Conservation (phyloP, 2,113 vertebrate genomes). For the Haliaeetus leucogaster region DNA sequence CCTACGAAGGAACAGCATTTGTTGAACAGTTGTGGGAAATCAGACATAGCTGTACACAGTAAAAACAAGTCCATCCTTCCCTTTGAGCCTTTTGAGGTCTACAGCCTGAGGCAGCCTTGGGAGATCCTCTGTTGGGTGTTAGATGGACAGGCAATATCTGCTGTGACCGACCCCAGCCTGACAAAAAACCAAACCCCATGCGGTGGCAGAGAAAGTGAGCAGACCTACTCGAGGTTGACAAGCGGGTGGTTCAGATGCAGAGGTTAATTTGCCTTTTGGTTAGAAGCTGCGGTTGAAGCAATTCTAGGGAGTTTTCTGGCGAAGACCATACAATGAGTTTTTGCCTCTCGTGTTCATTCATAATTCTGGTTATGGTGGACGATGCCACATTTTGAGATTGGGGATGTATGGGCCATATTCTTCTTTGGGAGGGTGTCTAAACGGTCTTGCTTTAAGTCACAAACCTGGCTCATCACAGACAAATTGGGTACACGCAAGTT, state of each 20-base stretch:
- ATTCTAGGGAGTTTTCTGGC: background rate
- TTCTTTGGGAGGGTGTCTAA: background rate
- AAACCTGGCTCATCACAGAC: background rate
- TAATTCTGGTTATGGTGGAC: background rate
- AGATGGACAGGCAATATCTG: background rate
- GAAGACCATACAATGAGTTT: background rate
- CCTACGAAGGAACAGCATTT: background rate
- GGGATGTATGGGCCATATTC: background rate
- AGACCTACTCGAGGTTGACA: background rate
- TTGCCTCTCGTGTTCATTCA: background rate
- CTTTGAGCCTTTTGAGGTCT: background rate
- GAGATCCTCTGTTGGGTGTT: background rate
- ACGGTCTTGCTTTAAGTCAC: background rate
- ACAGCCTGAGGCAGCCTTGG: background rate
- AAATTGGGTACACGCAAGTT: background rate
- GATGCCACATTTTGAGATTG: background rate
- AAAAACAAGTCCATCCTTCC: background rate
- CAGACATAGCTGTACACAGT: background rate
- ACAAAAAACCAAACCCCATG: background rate
- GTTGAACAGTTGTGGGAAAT: constrained; percentile 31
- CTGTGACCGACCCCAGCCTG: background rate
- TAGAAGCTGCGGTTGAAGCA: background rate
- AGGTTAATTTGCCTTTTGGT: background rate
- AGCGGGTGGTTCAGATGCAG: background rate
- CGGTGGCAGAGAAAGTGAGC: background rate